These are phyloP conservation scores for Drosophila falleni DNA, from an alignment of 2,888 invertebrate species.

Conservation along the genomic window DNA sequence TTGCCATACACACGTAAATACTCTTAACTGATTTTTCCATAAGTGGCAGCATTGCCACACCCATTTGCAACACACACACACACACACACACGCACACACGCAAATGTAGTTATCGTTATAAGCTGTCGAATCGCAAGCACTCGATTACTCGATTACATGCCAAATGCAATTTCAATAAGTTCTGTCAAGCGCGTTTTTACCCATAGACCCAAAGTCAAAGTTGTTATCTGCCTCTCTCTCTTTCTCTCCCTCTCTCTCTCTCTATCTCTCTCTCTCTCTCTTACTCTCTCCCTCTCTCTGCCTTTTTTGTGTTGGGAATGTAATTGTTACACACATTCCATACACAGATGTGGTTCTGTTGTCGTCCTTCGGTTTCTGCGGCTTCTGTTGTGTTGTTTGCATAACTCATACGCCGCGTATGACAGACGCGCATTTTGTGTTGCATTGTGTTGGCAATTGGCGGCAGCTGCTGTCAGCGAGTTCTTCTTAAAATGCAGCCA, in stretches of 20 bases:
- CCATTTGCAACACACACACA: background rate
- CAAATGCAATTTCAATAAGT: conserved; percentile 59
- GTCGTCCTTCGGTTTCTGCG: conserved; percentile 25
- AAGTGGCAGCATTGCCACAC: conserved; percentile 6
- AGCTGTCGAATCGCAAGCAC: conserved; percentile 35
- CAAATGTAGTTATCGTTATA: conserved; percentile 27
- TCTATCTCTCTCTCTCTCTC: background rate
- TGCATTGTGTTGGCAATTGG: conserved; percentile 56
- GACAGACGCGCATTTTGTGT: conserved; percentile 47
- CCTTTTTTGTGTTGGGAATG: conserved; percentile 8
- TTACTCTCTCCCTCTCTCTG: background rate
- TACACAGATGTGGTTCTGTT: conserved; percentile 27
- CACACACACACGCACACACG: background rate
- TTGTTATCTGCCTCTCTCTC: background rate
- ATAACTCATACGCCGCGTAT: conserved; percentile 63
- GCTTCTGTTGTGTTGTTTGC: conserved; percentile 37
- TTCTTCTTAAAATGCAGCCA: conserved; percentile 37
- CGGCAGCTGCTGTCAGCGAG: conserved; percentile 30
- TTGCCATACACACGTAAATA: background rate
- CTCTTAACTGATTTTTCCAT: conserved; percentile 6
- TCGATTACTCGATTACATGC: conserved; percentile 48
- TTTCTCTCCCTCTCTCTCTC: background rate
- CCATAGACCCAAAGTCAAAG: conserved; percentile 17
- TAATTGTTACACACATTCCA: conserved; percentile 32
- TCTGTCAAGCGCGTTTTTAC: conserved; percentile 40